Evolutionary conservation across 2,888 invertebrate species (phyloP).

Genomic region (Eubasilissa splendida): DNA sequence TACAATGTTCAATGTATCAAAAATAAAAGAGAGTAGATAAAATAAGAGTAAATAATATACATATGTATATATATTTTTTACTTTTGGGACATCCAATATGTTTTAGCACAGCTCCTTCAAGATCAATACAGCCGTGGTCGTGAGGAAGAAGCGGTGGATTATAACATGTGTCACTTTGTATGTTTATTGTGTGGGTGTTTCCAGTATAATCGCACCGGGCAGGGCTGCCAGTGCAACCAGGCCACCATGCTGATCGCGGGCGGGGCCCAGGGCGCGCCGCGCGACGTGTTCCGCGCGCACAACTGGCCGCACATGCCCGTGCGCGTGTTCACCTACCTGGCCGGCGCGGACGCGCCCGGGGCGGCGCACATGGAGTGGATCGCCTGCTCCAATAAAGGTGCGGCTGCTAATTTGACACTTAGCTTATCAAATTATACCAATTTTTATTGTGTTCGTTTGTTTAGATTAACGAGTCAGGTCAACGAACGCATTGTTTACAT

Average conservation of each 20-base stretch:
- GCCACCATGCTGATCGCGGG: constrained; percentile 98
- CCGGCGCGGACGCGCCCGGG: constrained; percentile 93
- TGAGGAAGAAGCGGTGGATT: not conserved
- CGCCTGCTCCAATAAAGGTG: constrained; percentile 98
- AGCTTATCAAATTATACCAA: too few relatives aligned
- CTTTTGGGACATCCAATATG: too few relatives aligned
- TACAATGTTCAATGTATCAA: too few relatives aligned
- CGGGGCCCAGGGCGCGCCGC: constrained; percentile 83
- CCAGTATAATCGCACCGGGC: constrained; percentile 86
- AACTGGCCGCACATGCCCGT: constrained; percentile 96
- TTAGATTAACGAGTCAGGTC: too few relatives aligned
- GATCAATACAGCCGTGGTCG: too few relatives aligned
- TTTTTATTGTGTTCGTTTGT: too few relatives aligned
- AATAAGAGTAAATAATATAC: too few relatives aligned
- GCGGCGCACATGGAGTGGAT: constrained; percentile 91
- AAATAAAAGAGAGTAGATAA: too few relatives aligned
- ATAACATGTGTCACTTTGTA: constrained; percentile 39
- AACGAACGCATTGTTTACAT: too few relatives aligned
- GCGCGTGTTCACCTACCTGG: constrained; percentile 95
- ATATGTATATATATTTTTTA: too few relatives aligned
- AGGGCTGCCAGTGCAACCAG: constrained; percentile 96
- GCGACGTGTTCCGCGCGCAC: constrained; percentile 79
- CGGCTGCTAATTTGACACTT: too few relatives aligned
- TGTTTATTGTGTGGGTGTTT: constrained; percentile 58
- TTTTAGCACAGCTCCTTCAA: too few relatives aligned